Percentiles rank a stretch among this genome's conserved stretches.
Evolutionary conservation across 2,113 vertebrate species (phyloP).

Genomic region (Pycnonotus jocosus): DNA sequence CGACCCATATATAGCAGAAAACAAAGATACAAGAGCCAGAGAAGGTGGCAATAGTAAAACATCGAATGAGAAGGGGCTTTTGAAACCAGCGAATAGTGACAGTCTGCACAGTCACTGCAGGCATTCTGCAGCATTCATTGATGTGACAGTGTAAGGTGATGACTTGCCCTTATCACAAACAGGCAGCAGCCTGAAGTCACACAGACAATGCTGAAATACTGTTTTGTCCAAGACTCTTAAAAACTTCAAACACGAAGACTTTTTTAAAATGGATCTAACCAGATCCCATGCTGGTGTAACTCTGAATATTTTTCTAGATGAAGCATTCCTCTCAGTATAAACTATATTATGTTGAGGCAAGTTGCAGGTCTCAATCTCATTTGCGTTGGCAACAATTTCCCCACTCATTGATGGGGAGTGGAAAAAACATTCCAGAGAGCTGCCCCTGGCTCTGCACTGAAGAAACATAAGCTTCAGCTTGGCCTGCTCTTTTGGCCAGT

Average conservation of each 20-base stretch:
- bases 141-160: background rate
- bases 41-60: background rate
- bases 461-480: constrained; percentile 29
- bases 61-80: background rate
- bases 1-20: background rate
- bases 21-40: background rate
- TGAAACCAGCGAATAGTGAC: background rate
- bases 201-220: background rate
- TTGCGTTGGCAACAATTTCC: constrained; percentile 20
- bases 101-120: background rate
- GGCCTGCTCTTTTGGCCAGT: background rate
- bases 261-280: background rate
- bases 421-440: constrained; percentile 25
- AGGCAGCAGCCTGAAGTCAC: background rate
- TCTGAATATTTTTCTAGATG: background rate
- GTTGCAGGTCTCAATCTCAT: constrained; percentile 38
- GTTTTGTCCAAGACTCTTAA: background rate
- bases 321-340: background rate
- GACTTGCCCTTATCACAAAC: constrained; percentile 22
- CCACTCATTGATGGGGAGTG: constrained; percentile 38
- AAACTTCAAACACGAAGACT: background rate
- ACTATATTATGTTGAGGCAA: background rate
- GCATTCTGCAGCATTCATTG: background rate
- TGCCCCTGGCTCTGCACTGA: constrained; percentile 16
- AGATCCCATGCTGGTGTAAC: background rate